Percentiles rank a stretch among this genome's conserved stretches.
Evolutionary conservation across 2,797 vertebrate genomes (phyloP).

Genomic region (Nannoperca australis): DNA sequence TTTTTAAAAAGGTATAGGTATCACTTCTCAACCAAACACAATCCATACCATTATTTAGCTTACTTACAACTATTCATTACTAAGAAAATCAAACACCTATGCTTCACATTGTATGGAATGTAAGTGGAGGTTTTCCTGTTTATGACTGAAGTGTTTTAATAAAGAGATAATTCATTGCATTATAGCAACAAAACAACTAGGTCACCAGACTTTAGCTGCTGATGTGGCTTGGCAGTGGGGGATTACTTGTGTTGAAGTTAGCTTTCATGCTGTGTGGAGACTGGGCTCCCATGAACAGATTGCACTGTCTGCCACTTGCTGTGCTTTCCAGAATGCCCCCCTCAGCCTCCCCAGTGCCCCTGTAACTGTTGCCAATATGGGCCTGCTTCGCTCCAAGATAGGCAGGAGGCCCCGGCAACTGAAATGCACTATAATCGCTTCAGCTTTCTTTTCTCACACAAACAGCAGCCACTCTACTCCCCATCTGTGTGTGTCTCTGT

Average conservation of each 20-base stretch:
- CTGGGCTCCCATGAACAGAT: constrained; percentile 83
- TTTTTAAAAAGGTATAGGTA: too few relatives aligned
- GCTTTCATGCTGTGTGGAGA: constrained; percentile 72
- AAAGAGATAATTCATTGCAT: neutral
- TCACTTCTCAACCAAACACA: neutral
- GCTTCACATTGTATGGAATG: neutral
- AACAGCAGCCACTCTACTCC: constrained; percentile 65
- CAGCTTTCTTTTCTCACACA: constrained; percentile 75
- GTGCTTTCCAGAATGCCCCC: constrained; percentile 70
- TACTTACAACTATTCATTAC: neutral
- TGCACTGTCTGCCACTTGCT: constrained; percentile 84
- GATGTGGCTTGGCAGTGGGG: constrained; percentile 54
- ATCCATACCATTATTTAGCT: constrained; percentile 1
- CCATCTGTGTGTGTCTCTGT: constrained; percentile 72
- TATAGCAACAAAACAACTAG: constrained; percentile 14
- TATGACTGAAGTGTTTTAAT: neutral
- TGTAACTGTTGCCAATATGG: constrained; percentile 76
- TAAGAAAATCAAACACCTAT: neutral
- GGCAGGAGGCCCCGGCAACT: constrained; percentile 75
- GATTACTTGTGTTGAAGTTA: constrained; percentile 68
- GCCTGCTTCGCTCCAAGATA: constrained; percentile 70
- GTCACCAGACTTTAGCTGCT: constrained; percentile 11
- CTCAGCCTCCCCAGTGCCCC: constrained; percentile 60
- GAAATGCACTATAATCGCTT: constrained; percentile 82
- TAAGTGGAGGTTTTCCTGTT: constrained; percentile 3